Base-by-base conservation (phyloP, 2,113 vertebrate genomes). In the Athene cunicularia region DNA sequence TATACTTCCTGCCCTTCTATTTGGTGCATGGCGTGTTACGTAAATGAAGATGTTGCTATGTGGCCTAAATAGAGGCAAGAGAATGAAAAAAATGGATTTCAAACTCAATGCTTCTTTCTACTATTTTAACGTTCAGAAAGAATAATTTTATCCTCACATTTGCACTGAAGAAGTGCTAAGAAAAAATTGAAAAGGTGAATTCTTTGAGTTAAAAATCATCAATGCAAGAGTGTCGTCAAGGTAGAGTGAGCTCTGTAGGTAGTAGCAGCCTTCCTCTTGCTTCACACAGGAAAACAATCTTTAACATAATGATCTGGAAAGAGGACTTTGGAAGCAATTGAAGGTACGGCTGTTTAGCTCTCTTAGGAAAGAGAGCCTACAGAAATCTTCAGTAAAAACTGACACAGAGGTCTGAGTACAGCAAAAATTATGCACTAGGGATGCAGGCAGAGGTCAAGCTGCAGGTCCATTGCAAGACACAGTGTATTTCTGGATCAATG, bases 231-330 rank as follows among this genome's bases (percentile, higher is more conserved):
- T 74, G 16, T 43, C 71, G 88, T 64, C 62, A 70, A 88, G 68
- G 68, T 49, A 92, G 39, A 90, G 66, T 50, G 80, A 87, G 17
- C 39, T 86, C 49, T 53, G 68, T 11, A 32, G 41, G 74, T 9
- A 73, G 30, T 75, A 89, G 62, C 49, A 86, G 35, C n/a, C 53
- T 85, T 26, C 53, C 52, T 67, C 79, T 75, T 37, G 15, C 55
- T 89, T 74, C 62, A 58, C 39, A 21, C 18, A 68, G 43, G 68
- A 84, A 92, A 90, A 47, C 53, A 67, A 68, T 83, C 47, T 84
- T 92, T 90, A 86, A 60, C n/a, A 63, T 81, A 94, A 91, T 35
- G 56, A 84, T 85, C 39, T 87, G 85, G 67, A 95, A 74, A 94
- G 41, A 50, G 53, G 14, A 55, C 28, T 79, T 73, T 47, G 58